Evolutionary conservation across 2,888 invertebrate species (phyloP).

Genomic region (Meiosimyza decipiens): DNA sequence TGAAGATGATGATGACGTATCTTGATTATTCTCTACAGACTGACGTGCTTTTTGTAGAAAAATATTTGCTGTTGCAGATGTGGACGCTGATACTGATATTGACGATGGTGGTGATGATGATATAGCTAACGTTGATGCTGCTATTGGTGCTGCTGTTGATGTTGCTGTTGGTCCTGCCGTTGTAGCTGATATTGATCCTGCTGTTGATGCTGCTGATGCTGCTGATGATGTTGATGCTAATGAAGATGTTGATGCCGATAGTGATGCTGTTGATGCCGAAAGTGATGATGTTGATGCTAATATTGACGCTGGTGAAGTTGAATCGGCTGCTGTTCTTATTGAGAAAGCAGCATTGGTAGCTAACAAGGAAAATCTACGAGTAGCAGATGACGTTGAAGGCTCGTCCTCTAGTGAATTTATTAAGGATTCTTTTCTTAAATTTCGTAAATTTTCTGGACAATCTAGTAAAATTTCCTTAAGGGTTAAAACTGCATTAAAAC

Average conservation of each 20-base stretch:
- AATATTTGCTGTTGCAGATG: background rate
- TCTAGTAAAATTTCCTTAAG: slow-evolving; percentile 70
- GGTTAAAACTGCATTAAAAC: slow-evolving; percentile 69
- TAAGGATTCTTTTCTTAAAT: background rate
- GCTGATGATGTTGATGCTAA: slow-evolving; percentile 21
- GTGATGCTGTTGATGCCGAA: slow-evolving; percentile 6
- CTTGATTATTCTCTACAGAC: background rate
- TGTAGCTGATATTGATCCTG: background rate
- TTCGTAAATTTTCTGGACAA: slow-evolving; percentile 56
- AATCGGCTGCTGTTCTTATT: background rate
- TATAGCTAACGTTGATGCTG: background rate
- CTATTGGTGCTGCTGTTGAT: background rate
- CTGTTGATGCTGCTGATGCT: background rate
- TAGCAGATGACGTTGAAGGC: slow-evolving; percentile 34
- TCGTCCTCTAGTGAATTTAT: slow-evolving; percentile 3
- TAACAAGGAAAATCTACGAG: slow-evolving; percentile 21
- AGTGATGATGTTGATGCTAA: background rate
- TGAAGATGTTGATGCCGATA: background rate
- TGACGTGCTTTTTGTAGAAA: background rate
- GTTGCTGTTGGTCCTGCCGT: background rate
- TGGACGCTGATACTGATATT: slow-evolving; percentile 6
- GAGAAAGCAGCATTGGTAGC: background rate
- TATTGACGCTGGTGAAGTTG: background rate
- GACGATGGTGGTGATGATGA: slow-evolving; percentile 13
- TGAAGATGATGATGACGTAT: slow-evolving; percentile 38